Conservation (phyloP, 2,113 vertebrate species). For the Junco hyemalis region DNA sequence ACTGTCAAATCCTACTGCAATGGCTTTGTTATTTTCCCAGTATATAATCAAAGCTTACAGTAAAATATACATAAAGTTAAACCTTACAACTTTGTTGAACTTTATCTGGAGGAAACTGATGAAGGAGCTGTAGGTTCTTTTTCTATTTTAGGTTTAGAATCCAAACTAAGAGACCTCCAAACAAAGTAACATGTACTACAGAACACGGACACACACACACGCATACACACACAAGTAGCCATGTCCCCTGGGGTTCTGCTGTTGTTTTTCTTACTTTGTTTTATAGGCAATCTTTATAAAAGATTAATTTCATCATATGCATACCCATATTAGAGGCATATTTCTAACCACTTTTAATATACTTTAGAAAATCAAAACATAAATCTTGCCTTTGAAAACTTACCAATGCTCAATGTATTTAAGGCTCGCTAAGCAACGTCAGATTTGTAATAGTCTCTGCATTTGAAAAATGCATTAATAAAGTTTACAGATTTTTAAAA, state of each 20-base stretch:
- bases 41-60: background rate
- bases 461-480: constrained; percentile 33
- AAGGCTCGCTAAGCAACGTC: constrained; percentile 17
- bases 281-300: constrained; percentile 50
- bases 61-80: background rate
- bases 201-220: background rate
- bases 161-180: background rate
- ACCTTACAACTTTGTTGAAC: background rate
- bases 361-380: background rate
- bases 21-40: background rate
- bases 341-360: constrained; percentile 18
- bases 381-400: constrained; percentile 21
- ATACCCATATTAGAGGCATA: constrained; percentile 19
- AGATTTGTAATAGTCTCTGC: background rate
- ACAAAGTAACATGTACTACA: background rate
- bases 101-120: background rate
- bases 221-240: background rate
- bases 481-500: constrained; percentile 8
- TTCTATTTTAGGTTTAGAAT: background rate
- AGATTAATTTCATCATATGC: constrained; percentile 21
- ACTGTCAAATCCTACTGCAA: background rate
- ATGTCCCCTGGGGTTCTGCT: background rate
- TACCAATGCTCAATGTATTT: background rate
- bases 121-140: background rate
- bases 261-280: background rate